These are phyloP conservation scores for Sesia bembeciformis DNA, from an alignment of 2,888 invertebrate genomes.

Conservation along the genomic window DNA sequence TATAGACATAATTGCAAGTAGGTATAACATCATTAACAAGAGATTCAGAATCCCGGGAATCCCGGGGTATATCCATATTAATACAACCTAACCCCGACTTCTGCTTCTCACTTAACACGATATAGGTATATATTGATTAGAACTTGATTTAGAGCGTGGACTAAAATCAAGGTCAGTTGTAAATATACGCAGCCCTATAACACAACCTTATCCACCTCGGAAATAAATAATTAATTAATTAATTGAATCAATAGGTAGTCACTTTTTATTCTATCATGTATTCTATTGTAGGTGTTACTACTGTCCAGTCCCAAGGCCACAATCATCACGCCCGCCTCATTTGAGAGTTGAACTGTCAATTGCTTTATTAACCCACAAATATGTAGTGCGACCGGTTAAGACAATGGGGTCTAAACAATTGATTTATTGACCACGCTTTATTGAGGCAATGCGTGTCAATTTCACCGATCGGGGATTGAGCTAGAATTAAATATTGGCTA, in stretches of 20 bases:
- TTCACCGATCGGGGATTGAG: background rate
- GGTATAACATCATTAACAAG: no score
- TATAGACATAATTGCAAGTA: no score
- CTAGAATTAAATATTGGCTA: background rate
- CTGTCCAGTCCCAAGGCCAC: constrained; percentile 9
- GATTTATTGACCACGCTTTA: constrained; percentile 7
- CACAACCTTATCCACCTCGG: no score
- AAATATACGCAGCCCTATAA: no score
- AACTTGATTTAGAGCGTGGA: no score
- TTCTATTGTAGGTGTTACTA: background rate
- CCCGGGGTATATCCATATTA: no score
- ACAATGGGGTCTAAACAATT: constrained; percentile 14
- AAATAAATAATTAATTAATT: no score
- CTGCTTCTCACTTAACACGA: no score
- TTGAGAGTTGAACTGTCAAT: constrained; percentile 11
- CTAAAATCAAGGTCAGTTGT: no score
- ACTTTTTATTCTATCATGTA: background rate
- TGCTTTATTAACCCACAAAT: constrained; percentile 18
- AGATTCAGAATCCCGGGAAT: no score
- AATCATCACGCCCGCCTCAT: constrained; percentile 11
- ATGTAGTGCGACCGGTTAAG: constrained; percentile 10
- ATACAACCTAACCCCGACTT: no score
- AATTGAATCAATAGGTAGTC: background rate
- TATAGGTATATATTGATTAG: no score
- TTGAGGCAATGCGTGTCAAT: background rate